Base-by-base conservation (phyloP, 2,888 invertebrate genomes). In the Pandemis cinnamomeana region DNA sequence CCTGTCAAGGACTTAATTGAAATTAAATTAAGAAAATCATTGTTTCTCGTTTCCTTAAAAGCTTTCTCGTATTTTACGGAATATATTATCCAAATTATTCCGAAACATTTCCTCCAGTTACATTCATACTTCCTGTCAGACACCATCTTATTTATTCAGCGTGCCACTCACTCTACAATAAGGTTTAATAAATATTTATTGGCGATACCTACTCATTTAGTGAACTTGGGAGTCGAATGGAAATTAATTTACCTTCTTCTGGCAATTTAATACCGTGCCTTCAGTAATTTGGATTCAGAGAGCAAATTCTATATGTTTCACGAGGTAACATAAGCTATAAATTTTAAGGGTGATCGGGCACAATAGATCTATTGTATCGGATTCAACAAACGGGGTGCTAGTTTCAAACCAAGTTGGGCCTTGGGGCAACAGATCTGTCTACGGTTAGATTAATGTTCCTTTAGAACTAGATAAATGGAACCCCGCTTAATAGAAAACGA, bases 381-480 rank as follows among this genome's bases (percentile, higher is more conserved):
- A 61, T 76, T 78, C 72, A 70, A 71, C 76, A 77, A 80, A 77
- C 75, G 67, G 72, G 73, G 73, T 76, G 75, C 72, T 75, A 74
- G 71, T 60, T 76, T 77, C 68, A 73, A 46, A 64, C 75, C 78
- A 77, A 79, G 81, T 77, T 77, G 79, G 77, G 62, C 78, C 77
- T 70, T 79, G 76, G 83, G 79, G 79, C 69, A 76, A 75, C 78
- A 76, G 78, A 81, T 80, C 78, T 80, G 81, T 83, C 83, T 79
- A 75, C 78, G 78, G 78, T 81, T 81, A 86, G 84, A 91, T 89
- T 87, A 87, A 91, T 89, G 87, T 77, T 80, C 80, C 75, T 78
- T 81, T 82, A 80, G 82, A 80, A 80, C 80, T 80, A 83, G 82
- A 89, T 83, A 85, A 87, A 88, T 87, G 82, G 78, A 76, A 76